Base-by-base conservation (phyloP, 2,888 invertebrate genomes). In the Nomada fabriciana region DNA sequence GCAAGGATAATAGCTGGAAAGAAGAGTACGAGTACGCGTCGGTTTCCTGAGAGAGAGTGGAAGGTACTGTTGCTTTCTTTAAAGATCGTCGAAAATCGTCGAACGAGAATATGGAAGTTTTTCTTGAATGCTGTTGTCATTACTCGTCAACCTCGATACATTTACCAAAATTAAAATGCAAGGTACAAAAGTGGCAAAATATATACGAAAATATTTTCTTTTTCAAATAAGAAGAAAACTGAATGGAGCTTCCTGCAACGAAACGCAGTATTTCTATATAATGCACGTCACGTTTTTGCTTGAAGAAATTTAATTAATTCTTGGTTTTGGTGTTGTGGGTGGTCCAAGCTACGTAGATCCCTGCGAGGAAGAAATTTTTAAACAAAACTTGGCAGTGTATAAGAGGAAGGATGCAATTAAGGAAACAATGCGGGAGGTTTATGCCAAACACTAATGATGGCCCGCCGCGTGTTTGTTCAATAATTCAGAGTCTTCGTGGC, bases 1-100 rank as follows among this genome's bases (percentile, higher is more conserved):
- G 25, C 25, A 23, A 53, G 67, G 59, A 72, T 84, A 76, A 84
- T 80, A 23, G 50, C 11, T 50, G 29, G 70, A 76, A 73, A 65
- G 65, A 52, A 47, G 57, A 55, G 60, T 11, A 29, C 43, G 47
- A 29, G 61, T 67, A 73, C 73, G 55, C 73, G 73, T 18, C 15
- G 60, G 55, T 47, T 74, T 79, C 79, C 74, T 59, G 74, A 57
- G 59, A 47, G 18, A 69, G 25, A 23, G 61, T 69, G 68, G 74
- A 75, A 74, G 52, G 13, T 61, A 47, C 50, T 52, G 18, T 43
- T 25, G n/a, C 43, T 74, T 79, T 63, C 68, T 71, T 70, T 69
- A 36, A 64, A 23, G 63, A 79, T 75, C 59, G 59, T 69, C 59
- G 52, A 75, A 75, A 79, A 64, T 43, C 57, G 50, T 52, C 20